Base-by-base conservation (phyloP, 2,113 vertebrate species). In the Nicator chloris region DNA sequence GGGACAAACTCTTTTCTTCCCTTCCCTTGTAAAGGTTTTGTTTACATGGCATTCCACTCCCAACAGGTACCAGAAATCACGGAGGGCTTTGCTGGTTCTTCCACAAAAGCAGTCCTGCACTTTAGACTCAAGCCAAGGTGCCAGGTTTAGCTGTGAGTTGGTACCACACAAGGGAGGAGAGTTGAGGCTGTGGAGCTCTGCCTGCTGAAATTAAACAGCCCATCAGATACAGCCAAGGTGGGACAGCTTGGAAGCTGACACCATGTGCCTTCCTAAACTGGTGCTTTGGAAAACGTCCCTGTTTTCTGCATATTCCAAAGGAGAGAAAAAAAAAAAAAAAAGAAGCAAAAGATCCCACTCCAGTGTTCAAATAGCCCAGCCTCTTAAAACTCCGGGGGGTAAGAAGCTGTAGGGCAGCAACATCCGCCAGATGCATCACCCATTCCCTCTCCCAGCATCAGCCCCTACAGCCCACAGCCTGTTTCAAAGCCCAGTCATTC, bases 401-500 rank as follows among this genome's bases (percentile, higher is more conserved):
- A n/a, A 40, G 66, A 79, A 72, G 78, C 63, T 59, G 50, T 73
- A 73, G 42, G 37, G 64, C 69, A 81, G 80, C 50, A 86, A 39
- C 65, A 66, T 24, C 39, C 0, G 0, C 37, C 21, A 7, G 54
- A 93, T 2, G 5, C 35, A n/a, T 49, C 0, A 0, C 24, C n/a
- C 15, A 3, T 51, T 81, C 50, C 22, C 27, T 30, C 39, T 77
- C 33, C 60, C 13, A 14, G 1, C 1, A 0, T 50, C 59, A 39
- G 54, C 24, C 13, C 20, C 39, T 50, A 51, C 30, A 85, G 33
- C 21, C 70, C 61, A 61, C 37, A 39, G 50, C 33, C 68, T 54
- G 24, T 73, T 91, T 78, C 49, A 71, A 90, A 79, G 59, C 23
- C 42, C 57, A 37, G 35, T 16, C 56, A 54, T 12, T 24, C 47